phyloP scores from a whole-genome alignment of 2,797 vertebrate genomes.

The Cirrhinus mrigala region DNA sequence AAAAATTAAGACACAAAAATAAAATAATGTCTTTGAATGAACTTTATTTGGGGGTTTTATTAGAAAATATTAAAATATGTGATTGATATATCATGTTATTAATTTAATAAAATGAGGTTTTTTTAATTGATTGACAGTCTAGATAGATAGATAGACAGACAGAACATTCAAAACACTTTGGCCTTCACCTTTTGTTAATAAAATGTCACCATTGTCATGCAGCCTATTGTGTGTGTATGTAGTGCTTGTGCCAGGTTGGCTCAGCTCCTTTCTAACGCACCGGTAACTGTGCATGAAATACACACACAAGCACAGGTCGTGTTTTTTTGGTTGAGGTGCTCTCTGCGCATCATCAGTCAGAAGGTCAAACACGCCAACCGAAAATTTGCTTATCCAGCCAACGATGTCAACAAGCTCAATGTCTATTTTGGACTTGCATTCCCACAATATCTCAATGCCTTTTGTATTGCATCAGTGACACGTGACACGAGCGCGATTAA shows the following conservation, averaged over 20 bases:
- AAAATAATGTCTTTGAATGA: background rate
- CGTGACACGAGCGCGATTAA: slow-evolving; percentile 49
- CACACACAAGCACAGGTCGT: slow-evolving; percentile 75
- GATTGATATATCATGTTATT: background rate
- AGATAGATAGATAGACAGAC: background rate
- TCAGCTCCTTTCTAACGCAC: slow-evolving; percentile 76
- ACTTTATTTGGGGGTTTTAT: background rate
- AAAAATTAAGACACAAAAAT: too few species aligned
- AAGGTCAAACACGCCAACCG: slow-evolving; percentile 70
- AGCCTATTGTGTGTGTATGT: slow-evolving; percentile 45
- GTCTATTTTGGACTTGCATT: slow-evolving; percentile 43
- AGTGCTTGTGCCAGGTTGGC: slow-evolving; percentile 63
- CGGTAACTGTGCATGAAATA: slow-evolving; percentile 77
- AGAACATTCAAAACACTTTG: slow-evolving; percentile 8
- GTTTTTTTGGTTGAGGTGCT: slow-evolving; percentile 72
- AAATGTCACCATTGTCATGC: slow-evolving; percentile 32
- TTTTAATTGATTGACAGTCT: background rate
- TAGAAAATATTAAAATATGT: background rate
- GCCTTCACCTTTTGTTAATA: slow-evolving; percentile 36
- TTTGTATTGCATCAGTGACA: slow-evolving; percentile 58
- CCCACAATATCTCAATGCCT: slow-evolving; percentile 61
- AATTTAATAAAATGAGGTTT: background rate
- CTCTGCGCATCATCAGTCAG: slow-evolving; percentile 75
- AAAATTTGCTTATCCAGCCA: slow-evolving; percentile 61
- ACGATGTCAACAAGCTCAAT: slow-evolving; percentile 1